These are phyloP conservation scores for Agrochola litura DNA, from an alignment of 2,888 invertebrate species.

Conservation along the genomic window DNA sequence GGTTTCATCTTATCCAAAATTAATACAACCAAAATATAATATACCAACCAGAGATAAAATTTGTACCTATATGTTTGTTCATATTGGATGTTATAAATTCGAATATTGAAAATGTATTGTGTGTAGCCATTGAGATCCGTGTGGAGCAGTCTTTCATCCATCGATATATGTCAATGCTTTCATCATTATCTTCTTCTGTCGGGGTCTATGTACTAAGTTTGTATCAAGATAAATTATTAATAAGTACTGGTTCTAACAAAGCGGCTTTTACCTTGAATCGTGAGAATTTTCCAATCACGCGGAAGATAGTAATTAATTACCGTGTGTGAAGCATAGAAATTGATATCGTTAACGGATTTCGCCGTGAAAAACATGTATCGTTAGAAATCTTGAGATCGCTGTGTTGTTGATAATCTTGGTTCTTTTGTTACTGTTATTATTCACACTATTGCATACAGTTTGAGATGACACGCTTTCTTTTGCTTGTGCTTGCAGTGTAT, in stretches of 20 bases:
- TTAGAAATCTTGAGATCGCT: slow-evolving; percentile 70
- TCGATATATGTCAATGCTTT: too few species aligned
- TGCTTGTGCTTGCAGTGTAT: slow-evolving; percentile 17
- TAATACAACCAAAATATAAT: slow-evolving; percentile 29
- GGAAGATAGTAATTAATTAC: slow-evolving; percentile 74
- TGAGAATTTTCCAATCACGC: slow-evolving; percentile 77
- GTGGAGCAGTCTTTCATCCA: background rate
- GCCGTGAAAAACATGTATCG: slow-evolving; percentile 68
- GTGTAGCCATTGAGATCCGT: background rate
- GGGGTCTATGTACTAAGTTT: background rate
- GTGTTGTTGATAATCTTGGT: slow-evolving; percentile 54
- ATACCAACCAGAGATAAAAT: slow-evolving; percentile 5
- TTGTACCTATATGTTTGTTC: background rate
- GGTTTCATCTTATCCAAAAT: slow-evolving; percentile 41
- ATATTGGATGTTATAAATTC: slow-evolving; percentile 5
- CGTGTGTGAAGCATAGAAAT: slow-evolving; percentile 81
- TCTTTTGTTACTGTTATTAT: slow-evolving; percentile 65
- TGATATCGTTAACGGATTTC: slow-evolving; percentile 74
- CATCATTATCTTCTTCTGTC: background rate
- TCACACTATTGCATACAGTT: slow-evolving; percentile 50
- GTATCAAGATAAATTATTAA: slow-evolving; percentile 31
- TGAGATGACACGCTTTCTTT: slow-evolving; percentile 62
- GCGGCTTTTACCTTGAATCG: slow-evolving; percentile 68
- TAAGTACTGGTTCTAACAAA: slow-evolving; percentile 57
- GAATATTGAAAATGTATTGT: background rate